Percentiles rank a stretch among this genome's conserved stretches.
Evolutionary conservation across 2,888 invertebrate genomes (phyloP).

Genomic region (Chrysodeixis includens): DNA sequence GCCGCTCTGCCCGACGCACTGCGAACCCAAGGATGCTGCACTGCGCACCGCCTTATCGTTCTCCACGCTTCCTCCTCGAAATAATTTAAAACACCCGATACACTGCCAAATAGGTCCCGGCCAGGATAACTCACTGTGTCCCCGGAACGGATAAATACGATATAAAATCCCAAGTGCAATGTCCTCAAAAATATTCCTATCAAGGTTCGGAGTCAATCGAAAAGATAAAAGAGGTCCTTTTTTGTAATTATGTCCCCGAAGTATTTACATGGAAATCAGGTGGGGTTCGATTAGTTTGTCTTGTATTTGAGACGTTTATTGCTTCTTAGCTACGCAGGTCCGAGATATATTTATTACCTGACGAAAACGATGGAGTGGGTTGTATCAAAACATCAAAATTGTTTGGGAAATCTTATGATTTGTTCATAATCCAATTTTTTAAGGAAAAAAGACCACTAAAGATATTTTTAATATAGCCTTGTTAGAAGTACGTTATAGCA

Average conservation of each 20-base stretch:
- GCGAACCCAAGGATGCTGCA: slow-evolving; percentile 82
- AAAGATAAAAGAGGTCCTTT: slow-evolving; percentile 48
- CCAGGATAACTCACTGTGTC: slow-evolving; percentile 43
- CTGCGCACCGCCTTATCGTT: slow-evolving; percentile 81
- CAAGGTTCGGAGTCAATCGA: slow-evolving; percentile 65
- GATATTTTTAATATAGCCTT: too few species aligned
- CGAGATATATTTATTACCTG: slow-evolving; percentile 28
- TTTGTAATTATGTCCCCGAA: slow-evolving; percentile 62
- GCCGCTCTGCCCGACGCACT: slow-evolving; percentile 85
- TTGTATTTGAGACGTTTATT: slow-evolving; percentile 66
- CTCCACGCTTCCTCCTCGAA: slow-evolving; percentile 71
- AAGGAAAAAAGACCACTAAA: too few species aligned
- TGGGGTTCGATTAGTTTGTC: slow-evolving; percentile 69
- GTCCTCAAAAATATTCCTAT: slow-evolving; percentile 58
- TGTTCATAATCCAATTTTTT: too few species aligned
- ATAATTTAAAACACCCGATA: slow-evolving; percentile 79
- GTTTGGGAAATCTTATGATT: too few species aligned
- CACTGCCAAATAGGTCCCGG: slow-evolving; percentile 79
- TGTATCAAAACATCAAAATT: too few species aligned
- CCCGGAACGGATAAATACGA: slow-evolving; percentile 50
- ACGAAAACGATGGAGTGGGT: not conserved
- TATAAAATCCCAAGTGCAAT: slow-evolving; percentile 51
- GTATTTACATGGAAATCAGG: slow-evolving; percentile 73
- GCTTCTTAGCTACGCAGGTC: slow-evolving; percentile 78
- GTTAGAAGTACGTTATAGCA: too few species aligned